A percentile compares a stretch with the other conserved stretches of the same genome.
Conservation (phyloP, 92 coral and sea anemone species). For the Montipora capitata region DNA sequence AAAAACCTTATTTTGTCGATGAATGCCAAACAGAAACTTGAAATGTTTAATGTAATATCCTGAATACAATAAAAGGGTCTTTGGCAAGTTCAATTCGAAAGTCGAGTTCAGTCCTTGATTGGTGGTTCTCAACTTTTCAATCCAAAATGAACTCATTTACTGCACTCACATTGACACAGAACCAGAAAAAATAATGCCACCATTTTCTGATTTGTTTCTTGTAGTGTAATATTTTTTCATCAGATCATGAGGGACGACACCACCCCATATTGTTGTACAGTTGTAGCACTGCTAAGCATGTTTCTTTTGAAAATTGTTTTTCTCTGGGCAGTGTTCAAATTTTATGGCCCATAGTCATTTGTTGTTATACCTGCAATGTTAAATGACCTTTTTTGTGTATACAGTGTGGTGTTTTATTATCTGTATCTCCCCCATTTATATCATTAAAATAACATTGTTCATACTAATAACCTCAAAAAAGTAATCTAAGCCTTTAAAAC, state of each 20-base stretch:
- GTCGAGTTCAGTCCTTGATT: slow-evolving; percentile 52
- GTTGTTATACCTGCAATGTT: no score
- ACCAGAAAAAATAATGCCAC: slow-evolving; percentile 56
- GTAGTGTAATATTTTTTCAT: slow-evolving; percentile 38
- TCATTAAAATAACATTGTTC: no score
- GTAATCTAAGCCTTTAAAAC: no score
- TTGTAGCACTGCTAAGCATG: slow-evolving; percentile 62
- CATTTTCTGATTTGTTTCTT: slow-evolving; percentile 39
- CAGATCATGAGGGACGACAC: slow-evolving; percentile 54
- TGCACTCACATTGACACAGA: slow-evolving; percentile 46
- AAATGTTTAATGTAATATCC: not conserved
- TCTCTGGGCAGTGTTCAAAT: no score
- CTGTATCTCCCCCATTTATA: no score
- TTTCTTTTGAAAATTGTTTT: no score
- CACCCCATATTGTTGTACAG: slow-evolving; percentile 65
- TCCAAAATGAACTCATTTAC: slow-evolving; percentile 54
- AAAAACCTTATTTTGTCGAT: not conserved
- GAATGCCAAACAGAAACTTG: not conserved
- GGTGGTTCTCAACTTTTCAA: slow-evolving; percentile 22
- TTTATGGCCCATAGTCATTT: no score
- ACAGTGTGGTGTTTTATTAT: no score
- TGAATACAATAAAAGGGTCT: slow-evolving; percentile 23
- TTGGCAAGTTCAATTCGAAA: slow-evolving; percentile 62
- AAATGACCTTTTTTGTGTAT: no score
- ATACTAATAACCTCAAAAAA: no score